A percentile compares a stretch with the other conserved stretches of the same genome.
Evolutionary conservation across 2,888 invertebrate species (phyloP).

Genomic region (Pammene aurita): DNA sequence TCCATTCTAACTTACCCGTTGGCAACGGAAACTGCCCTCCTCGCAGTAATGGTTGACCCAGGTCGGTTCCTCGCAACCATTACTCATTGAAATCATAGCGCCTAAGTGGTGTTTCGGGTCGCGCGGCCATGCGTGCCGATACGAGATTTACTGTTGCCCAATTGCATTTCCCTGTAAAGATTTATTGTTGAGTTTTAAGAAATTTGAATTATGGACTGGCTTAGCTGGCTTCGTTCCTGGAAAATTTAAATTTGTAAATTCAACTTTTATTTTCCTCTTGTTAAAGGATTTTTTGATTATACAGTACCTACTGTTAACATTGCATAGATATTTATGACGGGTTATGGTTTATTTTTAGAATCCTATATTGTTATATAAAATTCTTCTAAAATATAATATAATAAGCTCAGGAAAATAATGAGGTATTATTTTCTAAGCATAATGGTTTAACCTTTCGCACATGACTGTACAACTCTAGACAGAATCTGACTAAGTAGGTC

Average conservation of each 20-base stretch:
- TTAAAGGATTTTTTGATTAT: neutral
- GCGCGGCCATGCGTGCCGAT: conserved; percentile 58
- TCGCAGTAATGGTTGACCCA: conserved; percentile 74
- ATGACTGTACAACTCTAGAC: too few relatives aligned
- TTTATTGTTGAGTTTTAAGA: conserved; percentile 59
- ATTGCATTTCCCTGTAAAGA: conserved; percentile 49
- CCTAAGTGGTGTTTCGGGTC: conserved; percentile 79
- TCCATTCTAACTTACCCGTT: conserved; percentile 45
- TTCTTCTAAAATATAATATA: too few relatives aligned
- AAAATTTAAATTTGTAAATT: neutral
- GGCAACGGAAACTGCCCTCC: conserved; percentile 60
- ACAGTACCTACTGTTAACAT: too few relatives aligned
- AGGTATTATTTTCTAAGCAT: too few relatives aligned
- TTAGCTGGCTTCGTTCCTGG: neutral
- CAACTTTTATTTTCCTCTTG: neutral
- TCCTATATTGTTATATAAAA: too few relatives aligned
- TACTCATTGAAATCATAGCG: conserved; percentile 81
- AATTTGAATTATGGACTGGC: conserved; percentile 53
- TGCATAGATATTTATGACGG: too few relatives aligned
- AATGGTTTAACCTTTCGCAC: too few relatives aligned
- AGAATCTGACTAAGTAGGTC: too few relatives aligned
- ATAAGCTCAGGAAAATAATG: too few relatives aligned
- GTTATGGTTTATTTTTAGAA: too few relatives aligned
- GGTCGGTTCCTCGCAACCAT: conserved; percentile 64
- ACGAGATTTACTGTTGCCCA: conserved; percentile 40